phyloP scores from a whole-genome alignment of 2,888 invertebrate genomes.

The Metalampra italica region DNA sequence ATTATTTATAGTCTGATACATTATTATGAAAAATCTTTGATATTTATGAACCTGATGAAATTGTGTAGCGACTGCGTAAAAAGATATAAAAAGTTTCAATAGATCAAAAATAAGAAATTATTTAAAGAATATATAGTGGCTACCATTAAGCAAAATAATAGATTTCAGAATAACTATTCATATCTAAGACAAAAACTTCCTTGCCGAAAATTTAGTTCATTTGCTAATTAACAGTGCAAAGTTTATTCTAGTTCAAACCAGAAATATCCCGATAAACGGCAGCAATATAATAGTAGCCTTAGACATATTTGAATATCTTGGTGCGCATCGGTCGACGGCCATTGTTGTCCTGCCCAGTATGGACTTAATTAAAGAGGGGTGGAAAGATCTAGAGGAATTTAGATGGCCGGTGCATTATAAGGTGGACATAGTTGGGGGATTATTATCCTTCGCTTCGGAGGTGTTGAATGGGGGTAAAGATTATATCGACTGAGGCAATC shows the following conservation, averaged over 20 bases:
- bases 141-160: too few species aligned
- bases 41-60: neutral
- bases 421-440: neutral
- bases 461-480: slow-evolving; percentile 27
- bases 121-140: too few species aligned
- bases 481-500: neutral
- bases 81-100: neutral
- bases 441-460: slow-evolving; percentile 19
- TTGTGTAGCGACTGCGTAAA: neutral
- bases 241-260: slow-evolving; percentile 13
- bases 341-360: slow-evolving; percentile 74
- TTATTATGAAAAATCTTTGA: neutral
- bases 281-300: slow-evolving; percentile 66
- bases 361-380: slow-evolving; percentile 74
- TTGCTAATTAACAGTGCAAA: neutral
- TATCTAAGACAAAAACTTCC: too few species aligned
- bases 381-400: slow-evolving; percentile 69
- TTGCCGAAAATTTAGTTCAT: neutral
- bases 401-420: slow-evolving; percentile 23
- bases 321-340: slow-evolving; percentile 63
- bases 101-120: neutral
- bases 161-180: too few species aligned
- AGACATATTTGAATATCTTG: slow-evolving; percentile 77
- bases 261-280: slow-evolving; percentile 50
- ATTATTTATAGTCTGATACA: neutral